These are phyloP conservation scores for Casuarius casuarius DNA, from an alignment of 2,113 vertebrate species.

Conservation along the genomic window DNA sequence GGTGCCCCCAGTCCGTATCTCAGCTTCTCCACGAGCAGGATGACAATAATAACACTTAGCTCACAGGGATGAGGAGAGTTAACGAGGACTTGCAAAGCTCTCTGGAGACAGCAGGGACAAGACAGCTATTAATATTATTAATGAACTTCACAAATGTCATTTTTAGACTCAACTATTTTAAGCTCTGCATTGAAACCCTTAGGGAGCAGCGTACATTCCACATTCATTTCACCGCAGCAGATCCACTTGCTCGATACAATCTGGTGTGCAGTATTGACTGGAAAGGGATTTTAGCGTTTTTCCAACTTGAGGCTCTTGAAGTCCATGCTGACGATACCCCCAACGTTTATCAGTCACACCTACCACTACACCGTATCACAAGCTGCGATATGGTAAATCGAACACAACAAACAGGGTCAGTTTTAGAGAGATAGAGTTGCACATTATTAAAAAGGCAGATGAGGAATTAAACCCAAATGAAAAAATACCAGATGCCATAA, in stretches of 20 bases:
- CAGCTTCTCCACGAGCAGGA: accelerated
- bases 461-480: background rate
- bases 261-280: accelerated
- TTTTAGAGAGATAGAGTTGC: background rate
- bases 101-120: slow-evolving; percentile 49
- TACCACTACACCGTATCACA: accelerated
- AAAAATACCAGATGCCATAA: slow-evolving; percentile 2
- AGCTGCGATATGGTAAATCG: background rate
- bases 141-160: slow-evolving; percentile 65
- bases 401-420: too few relatives aligned
- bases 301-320: background rate
- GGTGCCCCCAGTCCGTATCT: accelerated
- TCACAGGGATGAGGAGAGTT: background rate
- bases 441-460: background rate
- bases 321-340: background rate
- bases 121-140: slow-evolving; percentile 48
- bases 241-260: background rate
- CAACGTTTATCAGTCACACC: background rate
- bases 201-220: background rate
- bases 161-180: slow-evolving; percentile 61
- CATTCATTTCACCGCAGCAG: background rate
- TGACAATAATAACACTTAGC: accelerated
- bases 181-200: background rate
- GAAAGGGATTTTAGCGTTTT: background rate
- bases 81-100: slow-evolving; percentile 1